Evolutionary conservation across 1,140 invertebrate genomes (phyloP), one percentile per base, ranked within the genome.

Genomic region (Plectrocnemia conspersa): DNA sequence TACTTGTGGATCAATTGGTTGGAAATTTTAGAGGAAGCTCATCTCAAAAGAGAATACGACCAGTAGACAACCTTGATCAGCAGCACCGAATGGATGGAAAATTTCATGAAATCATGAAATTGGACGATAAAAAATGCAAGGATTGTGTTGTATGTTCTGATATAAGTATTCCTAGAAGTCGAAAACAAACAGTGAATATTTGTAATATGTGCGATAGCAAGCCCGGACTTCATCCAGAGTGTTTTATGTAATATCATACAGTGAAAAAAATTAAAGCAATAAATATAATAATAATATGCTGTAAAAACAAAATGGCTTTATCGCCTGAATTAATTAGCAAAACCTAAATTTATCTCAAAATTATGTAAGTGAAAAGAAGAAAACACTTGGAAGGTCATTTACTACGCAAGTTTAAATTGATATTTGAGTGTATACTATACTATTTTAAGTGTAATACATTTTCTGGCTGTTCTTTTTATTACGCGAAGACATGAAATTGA

Each of bases 1-100:
- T 13, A n/a, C 42, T 55, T 5, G 29, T 55, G 15, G 29, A 25
- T 40, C 44, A 55, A 23, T 16, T 55, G 35, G 25, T 48, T n/a
- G 53, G 44, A 13, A 23, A 48, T 29, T 29, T 18, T 48, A 10
- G 44, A 27, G 19, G 46, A 45, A 33, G 25, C 18, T 19, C 27
- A 29, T n/a, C n/a, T n/a, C n/a, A n/a, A n/a, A 42, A 41, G 7
- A 53, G 5, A 32, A 2, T 4, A 18, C 29, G 29, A 44, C 2
- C 24, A 32, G 22, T 9, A 53, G 1, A 33, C 21, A 5, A 1
- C 3, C 21, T 11, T 3, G 11, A 42, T 42, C 40, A 11, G n/a
- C 5, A 42, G 25, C 40, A 40, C 4, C 11, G 40, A 23, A 11
- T 42, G 9, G 19, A 42, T 42, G 19, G 5, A 4, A 42, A 42